Base-by-base conservation (phyloP, 1,140 invertebrate genomes). In the Zaprionus lachaisei region DNA sequence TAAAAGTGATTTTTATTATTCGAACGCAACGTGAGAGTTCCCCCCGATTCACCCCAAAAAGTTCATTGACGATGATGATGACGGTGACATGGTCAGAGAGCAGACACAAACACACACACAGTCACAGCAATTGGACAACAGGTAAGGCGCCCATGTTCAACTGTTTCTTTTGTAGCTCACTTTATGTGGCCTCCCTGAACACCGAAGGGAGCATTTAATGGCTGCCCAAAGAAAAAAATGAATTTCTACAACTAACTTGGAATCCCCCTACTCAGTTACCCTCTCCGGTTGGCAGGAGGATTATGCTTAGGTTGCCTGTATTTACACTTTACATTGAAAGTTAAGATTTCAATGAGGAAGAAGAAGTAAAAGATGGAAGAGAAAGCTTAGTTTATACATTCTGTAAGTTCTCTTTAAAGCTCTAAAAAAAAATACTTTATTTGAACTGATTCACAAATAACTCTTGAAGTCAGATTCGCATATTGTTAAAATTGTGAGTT, bases 1-100 rank as follows among this genome's bases (percentile, higher is more conserved):
- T 89, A 89, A 89, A 89, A 90, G 79, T 89, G 84, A 90, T 89
- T 89, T 89, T 89, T 89, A 89, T 85, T 85, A 85, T 85, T 85
- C 72, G 81, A 82, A 75, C 57, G 37, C 51, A 31, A 22, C 51
- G 71, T 49, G 55, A 38, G 44, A 38, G 57, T 57, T 72, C 51
- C 56, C 28, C 17, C 31, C 55, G 55, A 22, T 55, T 55, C 14
- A 12, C 12, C 44, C 47, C 47, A 20, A 20, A 20, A 51, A 51
- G 20, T 47, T 47, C 26, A 49, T 24, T 51, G 47, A 54, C 47
- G 26, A 58, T 31, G 17, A 47, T 24, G 66, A 34, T 51, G 56
- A 26, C 24, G 55, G 20, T 31, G 58, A 38, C 41, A 47, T 51
- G 67, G 57, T 37, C 41, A 61, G 56, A 51, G 38, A 51, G 44